Evolutionary conservation across 1,140 invertebrate genomes (phyloP), one percentile per base, ranked within the genome.

Genomic region (Drosophila orena): DNA sequence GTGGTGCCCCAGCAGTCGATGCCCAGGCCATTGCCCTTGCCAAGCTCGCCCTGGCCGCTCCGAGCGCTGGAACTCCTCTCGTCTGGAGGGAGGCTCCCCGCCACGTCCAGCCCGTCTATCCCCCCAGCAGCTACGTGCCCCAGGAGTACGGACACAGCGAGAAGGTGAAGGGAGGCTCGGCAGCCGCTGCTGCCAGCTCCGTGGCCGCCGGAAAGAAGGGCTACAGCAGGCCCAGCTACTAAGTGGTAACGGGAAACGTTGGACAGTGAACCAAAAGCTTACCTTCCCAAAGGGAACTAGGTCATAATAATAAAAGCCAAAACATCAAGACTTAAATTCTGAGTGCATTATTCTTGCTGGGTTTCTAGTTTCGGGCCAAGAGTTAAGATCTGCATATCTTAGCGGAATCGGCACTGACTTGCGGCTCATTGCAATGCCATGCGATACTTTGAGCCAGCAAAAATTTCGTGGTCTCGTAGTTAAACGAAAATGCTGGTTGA

Each of bases 131-230:
- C 24, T 65, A 68, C 24, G 75, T 30, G 4, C 55, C 14, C 34
- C 57, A 73, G 59, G 59, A 56, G 54, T 80, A 90, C 40, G 38
- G 20, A 11, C 56, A 17, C 7, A 69, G 42, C 12, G 78, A 86
- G 43, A 34, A 86, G 88, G 88, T 74, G 24, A 58, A 84, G 84
- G 83, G 83, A 11, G 83, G 50, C n/a, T 79, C 75, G 0, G 83
- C 83, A 7, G 83, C 83, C 1, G 83, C 83, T 40, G 83, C 83
- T 8, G 75, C 83, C 62, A 66, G 78, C 58, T 81, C 83, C 22
- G 83, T 86, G n/a, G 61, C 83, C 27, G 78, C 64, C 65, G 54
- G 65, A 42, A 54, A 80, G 64, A 70, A 75, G 42, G 77, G 30
- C 14, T 57, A 60, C 59, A 55, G 30, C 40, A 83, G 40, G 55